Evolutionary conservation across 2,797 vertebrate genomes (phyloP).

Genomic region (Euphonia xanthogaster): DNA sequence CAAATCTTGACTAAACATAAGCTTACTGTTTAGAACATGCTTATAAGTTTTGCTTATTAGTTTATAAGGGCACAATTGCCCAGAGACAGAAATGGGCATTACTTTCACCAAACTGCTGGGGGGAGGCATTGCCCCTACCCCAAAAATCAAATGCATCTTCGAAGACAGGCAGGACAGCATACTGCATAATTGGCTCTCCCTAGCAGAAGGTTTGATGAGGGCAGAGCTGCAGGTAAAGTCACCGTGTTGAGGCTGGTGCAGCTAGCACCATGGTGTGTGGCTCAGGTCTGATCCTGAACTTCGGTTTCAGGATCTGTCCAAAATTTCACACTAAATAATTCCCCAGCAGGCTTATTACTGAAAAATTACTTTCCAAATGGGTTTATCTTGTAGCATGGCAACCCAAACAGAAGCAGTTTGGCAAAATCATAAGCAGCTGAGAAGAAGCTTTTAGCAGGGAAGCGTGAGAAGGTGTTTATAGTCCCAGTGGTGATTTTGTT

Average conservation of each 20-base stretch:
- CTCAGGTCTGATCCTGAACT: not conserved
- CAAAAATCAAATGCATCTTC: not conserved
- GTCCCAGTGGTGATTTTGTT: not conserved
- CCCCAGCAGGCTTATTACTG: not conserved
- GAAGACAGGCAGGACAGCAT: not conserved
- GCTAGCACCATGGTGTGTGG: fast-evolving
- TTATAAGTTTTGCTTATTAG: not conserved
- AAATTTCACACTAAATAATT: not conserved
- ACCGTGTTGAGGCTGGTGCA: not conserved
- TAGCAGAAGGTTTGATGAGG: not conserved
- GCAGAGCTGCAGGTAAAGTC: not conserved
- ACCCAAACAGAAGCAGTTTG: not conserved
- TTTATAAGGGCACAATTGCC: not conserved
- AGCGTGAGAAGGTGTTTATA: not conserved
- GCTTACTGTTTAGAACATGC: not conserved
- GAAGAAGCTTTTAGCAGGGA: not conserved
- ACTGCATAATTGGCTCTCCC: not conserved
- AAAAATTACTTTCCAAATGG: no score
- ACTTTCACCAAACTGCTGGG: not conserved
- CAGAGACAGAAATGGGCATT: not conserved
- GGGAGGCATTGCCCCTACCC: not conserved
- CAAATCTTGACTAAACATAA: not conserved
- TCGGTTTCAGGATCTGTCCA: not conserved
- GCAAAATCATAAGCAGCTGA: not conserved
- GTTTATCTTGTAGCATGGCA: not conserved